A percentile compares a stretch with the other conserved stretches of the same genome.
Conservation (phyloP, 2,888 invertebrate genomes). For the Limulus polyphemus region DNA sequence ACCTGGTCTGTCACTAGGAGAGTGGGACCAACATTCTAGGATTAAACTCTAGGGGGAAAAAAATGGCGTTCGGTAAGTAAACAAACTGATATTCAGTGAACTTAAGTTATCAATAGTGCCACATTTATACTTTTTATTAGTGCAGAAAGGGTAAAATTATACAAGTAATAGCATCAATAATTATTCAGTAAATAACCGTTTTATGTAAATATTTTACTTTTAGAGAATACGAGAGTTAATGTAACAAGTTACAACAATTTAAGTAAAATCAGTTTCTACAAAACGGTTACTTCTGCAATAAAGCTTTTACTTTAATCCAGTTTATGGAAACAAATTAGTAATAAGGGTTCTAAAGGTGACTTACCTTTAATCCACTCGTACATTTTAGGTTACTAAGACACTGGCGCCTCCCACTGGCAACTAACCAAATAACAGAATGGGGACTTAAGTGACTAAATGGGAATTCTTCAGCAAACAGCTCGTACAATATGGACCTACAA, state of each 20-base stretch:
- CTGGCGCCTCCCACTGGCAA: conserved; percentile 25
- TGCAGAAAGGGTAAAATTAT: too few relatives aligned
- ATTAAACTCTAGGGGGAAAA: conserved; percentile 30
- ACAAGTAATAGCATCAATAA: too few relatives aligned
- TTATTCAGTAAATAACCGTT: too few relatives aligned
- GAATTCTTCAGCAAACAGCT: conserved; percentile 29
- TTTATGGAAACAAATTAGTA: background rate
- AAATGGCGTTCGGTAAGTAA: too few relatives aligned
- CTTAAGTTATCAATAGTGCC: background rate
- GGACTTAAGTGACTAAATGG: conserved; percentile 29
- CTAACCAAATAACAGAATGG: conserved; percentile 30
- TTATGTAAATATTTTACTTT: too few relatives aligned
- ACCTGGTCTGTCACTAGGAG: conserved; percentile 31
- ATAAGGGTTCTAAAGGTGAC: background rate
- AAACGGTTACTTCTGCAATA: too few relatives aligned
- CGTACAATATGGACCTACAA: conserved; percentile 31
- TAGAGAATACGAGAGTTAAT: too few relatives aligned
- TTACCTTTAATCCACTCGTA: background rate
- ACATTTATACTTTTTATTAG: background rate
- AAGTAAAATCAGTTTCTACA: too few relatives aligned
- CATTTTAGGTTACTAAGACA: background rate
- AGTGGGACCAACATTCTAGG: conserved; percentile 34
- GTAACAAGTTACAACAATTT: too few relatives aligned
- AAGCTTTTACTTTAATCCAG: too few relatives aligned
- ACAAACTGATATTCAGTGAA: background rate